Conservation (phyloP, 2,797 vertebrate species). For the Tadarida brasiliensis region DNA sequence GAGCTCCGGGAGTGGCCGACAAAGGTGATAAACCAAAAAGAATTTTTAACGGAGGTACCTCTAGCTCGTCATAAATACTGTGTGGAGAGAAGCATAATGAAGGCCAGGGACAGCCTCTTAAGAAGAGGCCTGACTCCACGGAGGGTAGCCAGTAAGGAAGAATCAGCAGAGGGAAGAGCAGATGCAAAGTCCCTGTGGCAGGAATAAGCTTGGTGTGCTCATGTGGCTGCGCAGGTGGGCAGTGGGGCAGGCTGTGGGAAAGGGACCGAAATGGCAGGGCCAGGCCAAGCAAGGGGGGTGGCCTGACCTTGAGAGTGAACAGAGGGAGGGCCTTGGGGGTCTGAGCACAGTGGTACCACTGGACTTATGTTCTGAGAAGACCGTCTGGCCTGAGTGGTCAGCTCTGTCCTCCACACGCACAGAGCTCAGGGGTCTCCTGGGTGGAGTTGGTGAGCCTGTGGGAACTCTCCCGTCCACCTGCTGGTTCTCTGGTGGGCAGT, state of each 20-base stretch:
- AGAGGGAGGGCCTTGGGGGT: not conserved
- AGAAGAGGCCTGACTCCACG: not conserved
- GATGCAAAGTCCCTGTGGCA: not conserved
- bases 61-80: not conserved
- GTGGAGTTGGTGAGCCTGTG: not conserved
- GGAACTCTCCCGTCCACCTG: not conserved
- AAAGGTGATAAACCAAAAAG: rapidly evolving
- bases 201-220: not conserved
- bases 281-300: not conserved
- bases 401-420: not conserved
- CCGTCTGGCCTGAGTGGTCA: not conserved
- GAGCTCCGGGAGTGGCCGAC: not conserved
- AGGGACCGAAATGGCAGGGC: not conserved
- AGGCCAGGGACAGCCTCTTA: not conserved
- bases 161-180: not conserved
- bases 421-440: not conserved
- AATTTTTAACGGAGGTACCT: not conserved
- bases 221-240: not conserved
- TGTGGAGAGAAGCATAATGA: not conserved
- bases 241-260: not conserved
- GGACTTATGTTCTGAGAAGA: not conserved
- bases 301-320: too few relatives aligned
- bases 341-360: not conserved
- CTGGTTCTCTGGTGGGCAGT: not conserved
- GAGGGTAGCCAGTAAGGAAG: not conserved